Conservation (phyloP, 1,140 invertebrate genomes). For the Scaptodrosophila lebanonensis region DNA sequence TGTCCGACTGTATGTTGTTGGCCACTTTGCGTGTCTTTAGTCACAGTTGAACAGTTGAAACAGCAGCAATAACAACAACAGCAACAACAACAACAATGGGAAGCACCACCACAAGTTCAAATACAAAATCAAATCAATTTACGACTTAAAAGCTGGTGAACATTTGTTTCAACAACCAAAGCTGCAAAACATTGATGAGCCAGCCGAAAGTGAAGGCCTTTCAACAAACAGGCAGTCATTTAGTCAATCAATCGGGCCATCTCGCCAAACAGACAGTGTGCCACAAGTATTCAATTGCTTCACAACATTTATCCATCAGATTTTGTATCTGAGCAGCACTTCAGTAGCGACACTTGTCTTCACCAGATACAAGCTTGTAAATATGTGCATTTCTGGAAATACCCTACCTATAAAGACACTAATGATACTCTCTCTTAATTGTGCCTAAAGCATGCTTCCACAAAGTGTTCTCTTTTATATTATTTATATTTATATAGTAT, state of each 20-base stretch:
- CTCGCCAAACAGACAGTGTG: neutral
- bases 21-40: conserved; percentile 21
- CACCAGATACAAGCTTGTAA: too few species aligned
- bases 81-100: neutral
- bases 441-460: too few species aligned
- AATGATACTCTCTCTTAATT: too few species aligned
- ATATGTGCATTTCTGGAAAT: too few species aligned
- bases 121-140: conserved; percentile 63
- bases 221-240: conserved; percentile 26
- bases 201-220: neutral
- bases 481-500: too few species aligned
- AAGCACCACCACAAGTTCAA: conserved; percentile 30
- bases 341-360: too few species aligned
- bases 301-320: too few species aligned
- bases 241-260: conserved; percentile 28
- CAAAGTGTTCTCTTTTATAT: too few species aligned
- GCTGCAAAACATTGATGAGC: neutral
- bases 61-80: conserved; percentile 4
- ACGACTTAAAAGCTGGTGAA: conserved; percentile 55
- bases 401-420: too few species aligned
- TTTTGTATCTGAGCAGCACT: too few species aligned
- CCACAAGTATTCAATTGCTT: conserved; percentile 8
- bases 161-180: conserved; percentile 47
- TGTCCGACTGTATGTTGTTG: neutral
- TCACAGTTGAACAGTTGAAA: conserved; percentile 13